Percentiles rank a stretch among this genome's conserved stretches.
These are phyloP conservation scores for Drosophila borealis DNA, from an alignment of 2,888 invertebrate genomes.

Conservation along the genomic window DNA sequence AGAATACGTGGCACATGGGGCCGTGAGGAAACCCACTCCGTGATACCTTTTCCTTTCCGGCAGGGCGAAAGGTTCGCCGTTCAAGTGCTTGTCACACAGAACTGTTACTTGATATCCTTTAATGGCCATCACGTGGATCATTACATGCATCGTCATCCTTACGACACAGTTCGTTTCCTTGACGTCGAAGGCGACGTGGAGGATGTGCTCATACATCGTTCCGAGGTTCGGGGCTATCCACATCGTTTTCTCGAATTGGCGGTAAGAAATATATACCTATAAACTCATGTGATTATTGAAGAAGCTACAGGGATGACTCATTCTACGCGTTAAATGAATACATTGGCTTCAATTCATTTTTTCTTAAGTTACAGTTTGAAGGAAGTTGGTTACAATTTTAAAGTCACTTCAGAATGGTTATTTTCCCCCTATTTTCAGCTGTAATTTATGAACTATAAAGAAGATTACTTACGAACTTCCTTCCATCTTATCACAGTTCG, in stretches of 20 bases:
- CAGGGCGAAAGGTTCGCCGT: conserved; percentile 85
- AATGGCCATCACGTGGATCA: conserved; percentile 91
- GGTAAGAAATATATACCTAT: conserved; percentile 50
- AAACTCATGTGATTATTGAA: background rate
- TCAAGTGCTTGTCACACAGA: conserved; percentile 87
- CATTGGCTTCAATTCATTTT: no score
- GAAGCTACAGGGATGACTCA: no score
- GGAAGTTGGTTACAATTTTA: no score
- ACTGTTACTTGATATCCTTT: conserved; percentile 88
- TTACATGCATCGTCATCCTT: conserved; percentile 88
- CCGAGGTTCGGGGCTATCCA: conserved; percentile 75
- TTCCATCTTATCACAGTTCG: no score
- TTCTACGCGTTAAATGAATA: no score
- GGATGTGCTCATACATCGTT: conserved; percentile 86
- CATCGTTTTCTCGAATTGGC: conserved; percentile 69
- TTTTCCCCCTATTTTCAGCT: no score
- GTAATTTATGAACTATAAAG: no score
- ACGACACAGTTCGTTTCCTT: conserved; percentile 86
- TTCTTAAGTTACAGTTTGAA: no score
- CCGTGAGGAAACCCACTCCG: conserved; percentile 89
- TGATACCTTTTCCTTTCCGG: conserved; percentile 84
- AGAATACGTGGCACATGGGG: conserved; percentile 89
- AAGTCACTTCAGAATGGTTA: no score
- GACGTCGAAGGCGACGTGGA: conserved; percentile 88
- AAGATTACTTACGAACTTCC: no score